phyloP scores from a whole-genome alignment of 2,888 invertebrate species.

The Anthophora plumipes region DNA sequence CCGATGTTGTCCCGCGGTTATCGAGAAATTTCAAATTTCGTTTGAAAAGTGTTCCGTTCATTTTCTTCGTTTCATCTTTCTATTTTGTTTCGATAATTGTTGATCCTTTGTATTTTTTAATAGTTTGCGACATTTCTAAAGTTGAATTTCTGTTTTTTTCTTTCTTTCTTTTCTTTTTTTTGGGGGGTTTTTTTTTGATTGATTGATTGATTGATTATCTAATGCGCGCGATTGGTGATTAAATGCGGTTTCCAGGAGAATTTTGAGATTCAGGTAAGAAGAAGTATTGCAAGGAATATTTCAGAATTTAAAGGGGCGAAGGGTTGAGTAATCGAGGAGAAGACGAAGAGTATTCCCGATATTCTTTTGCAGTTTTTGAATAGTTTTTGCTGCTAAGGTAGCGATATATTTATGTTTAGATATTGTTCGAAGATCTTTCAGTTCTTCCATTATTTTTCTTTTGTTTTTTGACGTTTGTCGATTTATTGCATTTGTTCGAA shows the following conservation, averaged over 20 bases:
- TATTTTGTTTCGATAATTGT: neutral
- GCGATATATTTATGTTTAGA: no score
- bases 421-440: no score
- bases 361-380: no score
- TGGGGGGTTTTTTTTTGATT: neutral
- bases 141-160: neutral
- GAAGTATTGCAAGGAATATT: no score
- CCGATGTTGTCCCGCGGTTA: neutral
- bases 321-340: no score
- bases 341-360: no score
- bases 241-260: constrained; percentile 28
- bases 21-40: neutral
- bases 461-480: no score
- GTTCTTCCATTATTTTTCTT: no score
- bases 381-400: no score
- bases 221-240: constrained; percentile 4
- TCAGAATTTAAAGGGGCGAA: no score
- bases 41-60: neutral
- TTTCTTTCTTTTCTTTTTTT: no score
- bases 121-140: neutral
- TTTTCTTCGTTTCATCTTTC: neutral
- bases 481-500: no score
- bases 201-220: neutral
- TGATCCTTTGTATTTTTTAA: neutral
- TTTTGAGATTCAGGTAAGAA: constrained; percentile 41